Base-by-base conservation (phyloP, 2,113 vertebrate genomes). In the Gracilinanus agilis region DNA sequence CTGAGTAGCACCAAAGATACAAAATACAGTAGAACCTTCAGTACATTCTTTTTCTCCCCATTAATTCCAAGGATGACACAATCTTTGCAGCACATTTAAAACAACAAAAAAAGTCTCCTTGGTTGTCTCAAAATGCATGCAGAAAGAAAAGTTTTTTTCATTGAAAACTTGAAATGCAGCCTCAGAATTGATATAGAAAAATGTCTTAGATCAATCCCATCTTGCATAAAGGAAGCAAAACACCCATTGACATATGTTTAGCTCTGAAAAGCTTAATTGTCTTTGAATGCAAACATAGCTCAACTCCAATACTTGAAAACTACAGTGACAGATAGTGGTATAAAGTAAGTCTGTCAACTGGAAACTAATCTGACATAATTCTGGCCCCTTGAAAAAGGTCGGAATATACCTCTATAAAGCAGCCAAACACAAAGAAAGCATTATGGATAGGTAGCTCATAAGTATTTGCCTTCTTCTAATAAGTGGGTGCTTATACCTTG, bases 391-490 rank as follows among this genome's bases (percentile, higher is more conserved):
- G 75, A n/a, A 91, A 97, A 97, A 95, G n/a, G 24, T n/a, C 5
- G 7, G 12, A 83, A 96, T 95, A 21, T 24, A 95, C 93, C 56
- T 67, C 49, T 3, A 44, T 96, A 95, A 92, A 96, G 90, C 24
- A 96, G 95, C 56, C 54, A 94, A 96, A 98, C 97, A 98, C 98
- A 98, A 98, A 98, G 97, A 97, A 95, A 95, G 0, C 1, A 0
- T 27, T 49, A 5, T 23, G 95, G 94, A 54, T 94, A 24, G 96
- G 97, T 91, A 90, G n/a, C 40, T 94, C 27, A 75, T 95, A 94
- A 95, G 95, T 92, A 90, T 2, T 94, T 54, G 56, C 91, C 95
- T 75, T 95, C 90, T 53, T 96, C 56, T 21, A 49, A 56, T n/a
- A 88, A 93, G 75, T 40, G 61, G 58, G 1, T 55, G 56, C 4